A percentile compares a stretch with the other conserved stretches of the same genome.
phyloP scores from a whole-genome alignment of 1,140 invertebrate genomes.

The Trichoplusia ni region DNA sequence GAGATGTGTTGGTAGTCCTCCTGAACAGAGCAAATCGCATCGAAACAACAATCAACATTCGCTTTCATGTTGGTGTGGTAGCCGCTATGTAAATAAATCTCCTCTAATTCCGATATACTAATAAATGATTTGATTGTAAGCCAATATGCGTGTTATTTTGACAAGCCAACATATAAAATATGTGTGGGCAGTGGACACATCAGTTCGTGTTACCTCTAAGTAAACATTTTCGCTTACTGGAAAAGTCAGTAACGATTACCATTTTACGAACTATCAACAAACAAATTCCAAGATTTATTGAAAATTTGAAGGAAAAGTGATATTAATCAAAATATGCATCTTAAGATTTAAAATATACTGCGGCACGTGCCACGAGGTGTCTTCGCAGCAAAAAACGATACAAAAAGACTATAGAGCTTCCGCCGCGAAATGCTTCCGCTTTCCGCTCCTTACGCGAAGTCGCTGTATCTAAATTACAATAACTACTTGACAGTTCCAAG shows the following conservation, averaged over 20 bases:
- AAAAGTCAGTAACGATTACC: too few species aligned
- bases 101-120: slow-evolving; percentile 20
- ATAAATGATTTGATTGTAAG: slow-evolving; percentile 31
- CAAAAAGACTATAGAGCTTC: slow-evolving; percentile 58
- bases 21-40: not conserved
- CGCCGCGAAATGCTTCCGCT: slow-evolving; percentile 61
- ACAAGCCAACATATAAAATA: slow-evolving; percentile 5
- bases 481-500: slow-evolving; percentile 15
- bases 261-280: not conserved
- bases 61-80: slow-evolving; percentile 20
- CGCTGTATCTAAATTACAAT: slow-evolving; percentile 3
- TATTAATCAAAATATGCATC: not conserved
- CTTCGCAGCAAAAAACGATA: slow-evolving; percentile 53
- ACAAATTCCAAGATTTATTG: not conserved
- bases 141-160: slow-evolving; percentile 22
- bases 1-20: too few species aligned
- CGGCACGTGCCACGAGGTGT: slow-evolving; percentile 35
- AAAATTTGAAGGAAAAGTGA: not conserved
- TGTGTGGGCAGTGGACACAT: not conserved
- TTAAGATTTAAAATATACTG: slow-evolving; percentile 38
- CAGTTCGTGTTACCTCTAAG: not conserved
- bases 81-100: slow-evolving; percentile 26
- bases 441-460: slow-evolving; percentile 51
- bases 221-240: not conserved
- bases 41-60: slow-evolving; percentile 18